Conservation (phyloP, 2,888 invertebrate species). For the Eucriotettix oculatus region DNA sequence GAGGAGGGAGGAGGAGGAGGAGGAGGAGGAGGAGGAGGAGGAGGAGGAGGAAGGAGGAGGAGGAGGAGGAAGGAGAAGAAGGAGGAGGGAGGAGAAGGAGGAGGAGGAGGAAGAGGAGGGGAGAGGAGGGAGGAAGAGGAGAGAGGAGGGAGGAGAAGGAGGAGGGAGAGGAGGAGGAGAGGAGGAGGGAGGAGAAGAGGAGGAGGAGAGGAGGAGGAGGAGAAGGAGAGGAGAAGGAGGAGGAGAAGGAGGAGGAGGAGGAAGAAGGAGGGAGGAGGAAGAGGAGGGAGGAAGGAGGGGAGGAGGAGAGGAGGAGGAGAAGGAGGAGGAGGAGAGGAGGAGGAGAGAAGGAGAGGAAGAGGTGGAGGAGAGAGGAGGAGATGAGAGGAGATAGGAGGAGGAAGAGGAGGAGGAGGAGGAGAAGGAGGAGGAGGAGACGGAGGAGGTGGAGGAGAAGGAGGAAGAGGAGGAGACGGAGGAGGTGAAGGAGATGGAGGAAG, state of each 20-base stretch:
- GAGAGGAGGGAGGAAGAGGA: background rate
- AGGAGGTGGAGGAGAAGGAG: background rate
- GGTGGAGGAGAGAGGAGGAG: background rate
- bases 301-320: background rate
- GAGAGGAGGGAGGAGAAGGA: background rate
- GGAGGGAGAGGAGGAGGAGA: too few relatives aligned
- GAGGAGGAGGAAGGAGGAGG: background rate
- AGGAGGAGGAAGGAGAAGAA: background rate
- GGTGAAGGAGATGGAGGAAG: background rate
- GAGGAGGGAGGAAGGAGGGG: background rate
- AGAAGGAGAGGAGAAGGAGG: background rate
- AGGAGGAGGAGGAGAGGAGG: background rate
- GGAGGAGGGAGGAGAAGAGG: background rate
- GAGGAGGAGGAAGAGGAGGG: background rate
- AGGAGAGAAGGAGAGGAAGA: accelerated
- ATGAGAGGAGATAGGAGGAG: background rate
- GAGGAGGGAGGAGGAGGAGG: background rate
- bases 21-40: background rate
- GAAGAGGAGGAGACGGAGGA: background rate
- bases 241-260: background rate
- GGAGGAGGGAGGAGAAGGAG: background rate
- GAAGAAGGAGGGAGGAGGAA: background rate
- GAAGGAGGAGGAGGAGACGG: background rate
- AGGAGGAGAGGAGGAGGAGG: background rate
- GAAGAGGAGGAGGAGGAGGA: background rate